Conservation (phyloP, 2,797 vertebrate species). For the Rhincodon typus region DNA sequence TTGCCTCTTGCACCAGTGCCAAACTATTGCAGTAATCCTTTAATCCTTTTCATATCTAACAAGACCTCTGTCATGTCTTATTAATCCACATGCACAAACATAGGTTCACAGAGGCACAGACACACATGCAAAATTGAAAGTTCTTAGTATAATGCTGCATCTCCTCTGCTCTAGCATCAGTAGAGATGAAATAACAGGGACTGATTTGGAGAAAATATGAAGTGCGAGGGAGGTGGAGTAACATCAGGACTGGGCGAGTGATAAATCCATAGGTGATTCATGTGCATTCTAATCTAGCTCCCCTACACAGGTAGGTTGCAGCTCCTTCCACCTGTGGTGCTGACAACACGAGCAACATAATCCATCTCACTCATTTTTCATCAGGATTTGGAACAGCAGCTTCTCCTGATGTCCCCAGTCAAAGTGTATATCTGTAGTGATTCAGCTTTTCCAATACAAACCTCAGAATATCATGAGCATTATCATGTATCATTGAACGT, state of each 20-base stretch:
- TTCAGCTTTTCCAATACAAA: not conserved
- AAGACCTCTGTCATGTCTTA: not conserved
- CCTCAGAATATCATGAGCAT: not conserved
- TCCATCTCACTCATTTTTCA: not conserved
- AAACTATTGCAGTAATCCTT: not conserved
- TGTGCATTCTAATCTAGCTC: not conserved
- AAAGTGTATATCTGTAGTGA: not conserved
- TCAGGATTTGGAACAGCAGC: not conserved
- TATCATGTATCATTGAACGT: not conserved
- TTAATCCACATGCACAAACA: not conserved
- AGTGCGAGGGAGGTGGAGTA: not conserved
- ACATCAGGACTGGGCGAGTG: not conserved
- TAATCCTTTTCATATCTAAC: slow-evolving; percentile 21
- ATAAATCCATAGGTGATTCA: not conserved
- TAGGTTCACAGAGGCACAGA: not conserved
- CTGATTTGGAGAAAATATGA: no score
- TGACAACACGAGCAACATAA: not conserved
- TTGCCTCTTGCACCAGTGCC: not conserved
- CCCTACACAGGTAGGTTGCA: not conserved
- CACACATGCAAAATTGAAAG: not conserved
- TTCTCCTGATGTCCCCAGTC: not conserved
- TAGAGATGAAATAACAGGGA: not conserved
- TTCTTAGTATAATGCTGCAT: not conserved
- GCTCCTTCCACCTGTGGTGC: not conserved
- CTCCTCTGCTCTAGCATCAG: not conserved